phyloP scores from a whole-genome alignment of 2,888 invertebrate genomes.

The Ophion ventricosus region DNA sequence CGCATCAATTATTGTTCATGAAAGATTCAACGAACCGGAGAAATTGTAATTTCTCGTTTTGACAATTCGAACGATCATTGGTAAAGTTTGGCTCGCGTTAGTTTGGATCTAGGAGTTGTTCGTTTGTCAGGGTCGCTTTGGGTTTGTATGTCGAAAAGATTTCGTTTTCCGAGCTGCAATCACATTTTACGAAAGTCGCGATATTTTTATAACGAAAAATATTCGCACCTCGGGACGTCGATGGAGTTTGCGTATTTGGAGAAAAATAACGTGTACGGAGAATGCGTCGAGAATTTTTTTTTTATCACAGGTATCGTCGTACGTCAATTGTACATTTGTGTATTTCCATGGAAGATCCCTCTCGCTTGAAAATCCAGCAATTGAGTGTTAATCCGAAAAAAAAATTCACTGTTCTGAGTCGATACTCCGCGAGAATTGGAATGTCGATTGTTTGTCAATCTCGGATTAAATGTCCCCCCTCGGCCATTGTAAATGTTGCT shows the following conservation, averaged over 20 bases:
- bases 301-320: not conserved
- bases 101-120: no score
- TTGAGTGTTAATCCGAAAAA: not conserved
- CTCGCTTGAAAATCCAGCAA: not conserved
- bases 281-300: not conserved
- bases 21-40: not conserved
- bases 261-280: not conserved
- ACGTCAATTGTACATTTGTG: not conserved
- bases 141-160: not conserved
- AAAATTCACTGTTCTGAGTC: conserved; percentile 6
- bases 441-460: conserved; percentile 59
- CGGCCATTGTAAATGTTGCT: conserved; percentile 33
- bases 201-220: not conserved
- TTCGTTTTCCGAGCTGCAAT: not conserved
- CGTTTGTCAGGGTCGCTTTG: not conserved
- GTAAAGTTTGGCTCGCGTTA: not conserved
- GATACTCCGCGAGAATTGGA: conserved; percentile 8
- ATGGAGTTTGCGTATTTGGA: not conserved
- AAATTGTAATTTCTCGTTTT: not conserved
- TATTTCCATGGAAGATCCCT: not conserved
- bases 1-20: conserved; percentile 13
- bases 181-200: not conserved
- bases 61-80: not conserved
- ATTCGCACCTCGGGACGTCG: not conserved
- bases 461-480: conserved; percentile 55